Evolutionary conservation across 2,888 invertebrate genomes (phyloP), one percentile per base, ranked within the genome.

Genomic region (Parnassius mnemosyne): DNA sequence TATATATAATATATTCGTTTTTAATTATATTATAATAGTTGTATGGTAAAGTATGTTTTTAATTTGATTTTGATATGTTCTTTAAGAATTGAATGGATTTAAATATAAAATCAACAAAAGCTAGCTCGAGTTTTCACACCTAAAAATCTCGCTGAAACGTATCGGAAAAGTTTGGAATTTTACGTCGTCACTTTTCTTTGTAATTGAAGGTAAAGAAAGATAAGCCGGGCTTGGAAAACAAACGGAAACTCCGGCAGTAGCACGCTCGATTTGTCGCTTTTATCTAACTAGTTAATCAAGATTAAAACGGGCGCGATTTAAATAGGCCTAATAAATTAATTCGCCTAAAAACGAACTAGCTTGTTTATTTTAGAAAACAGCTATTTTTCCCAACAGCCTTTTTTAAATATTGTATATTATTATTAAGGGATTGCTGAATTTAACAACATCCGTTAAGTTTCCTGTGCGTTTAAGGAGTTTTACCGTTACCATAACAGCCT

Each of bases 221-320:
- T 63, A 63, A 63, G 63, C 55, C 42, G 56, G 3, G 52, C 61
- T 57, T 34, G 34, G 42, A 12, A 59, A 63, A 59, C 63, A 63
- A 63, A 63, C 51, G 63, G 60, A 53, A 69, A 65, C 69, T 69
- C 69, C 69, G 67, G 75, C 74, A 70, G 75, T 74, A 71, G 69
- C 75, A 68, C 69, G 70, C 75, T 69, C 79, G 79, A 82, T 84
- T 84, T 80, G 80, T 79, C 71, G 78, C 74, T 77, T 83, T 85
- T 81, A 85, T 82, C 83, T 76, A 66, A 73, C 75, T 76, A 77
- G 77, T 84, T 83, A 75, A 85, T 85, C 85, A 83, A 83, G 85
- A 85, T 84, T 82, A 83, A 73, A 73, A 65, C 68, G 34, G 65
- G 66, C 70, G 73, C 75, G 69, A 68, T 69, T 74, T 68, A 72